Percentiles rank a stretch among this genome's conserved stretches.
These are phyloP conservation scores for Lasiommata megera DNA, from an alignment of 2,888 invertebrate species.

Conservation along the genomic window DNA sequence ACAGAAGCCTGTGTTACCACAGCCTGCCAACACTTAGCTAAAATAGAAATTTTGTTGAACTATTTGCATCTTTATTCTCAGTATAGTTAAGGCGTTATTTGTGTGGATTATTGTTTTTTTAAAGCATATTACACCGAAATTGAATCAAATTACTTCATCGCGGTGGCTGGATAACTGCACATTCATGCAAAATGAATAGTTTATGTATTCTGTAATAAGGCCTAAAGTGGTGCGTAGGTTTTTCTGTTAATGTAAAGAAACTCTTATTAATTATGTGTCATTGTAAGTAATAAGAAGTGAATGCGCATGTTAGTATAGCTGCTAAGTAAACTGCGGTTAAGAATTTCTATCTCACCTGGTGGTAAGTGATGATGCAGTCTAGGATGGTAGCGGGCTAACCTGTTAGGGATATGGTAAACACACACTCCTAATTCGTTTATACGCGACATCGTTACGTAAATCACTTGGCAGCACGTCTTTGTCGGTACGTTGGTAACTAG, in stretches of 20 bases:
- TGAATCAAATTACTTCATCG: constrained; percentile 7
- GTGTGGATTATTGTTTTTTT: neutral
- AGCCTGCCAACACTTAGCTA: neutral
- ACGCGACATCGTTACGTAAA: too few relatives aligned
- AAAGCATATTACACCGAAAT: neutral
- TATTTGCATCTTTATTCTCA: neutral
- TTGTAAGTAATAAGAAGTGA: neutral
- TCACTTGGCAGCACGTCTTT: too few relatives aligned
- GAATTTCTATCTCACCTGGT: too few relatives aligned
- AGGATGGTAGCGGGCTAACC: too few relatives aligned
- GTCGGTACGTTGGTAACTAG: too few relatives aligned
- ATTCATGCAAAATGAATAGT: neutral
- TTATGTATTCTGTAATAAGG: neutral
- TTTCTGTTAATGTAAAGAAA: neutral
- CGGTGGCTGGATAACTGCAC: neutral
- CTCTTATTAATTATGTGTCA: neutral
- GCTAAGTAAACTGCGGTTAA: neutral
- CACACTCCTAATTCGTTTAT: too few relatives aligned
- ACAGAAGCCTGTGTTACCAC: neutral
- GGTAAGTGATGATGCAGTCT: too few relatives aligned
- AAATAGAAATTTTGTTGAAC: neutral
- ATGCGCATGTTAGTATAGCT: neutral
- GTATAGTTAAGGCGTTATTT: neutral
- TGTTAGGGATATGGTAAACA: too few relatives aligned
- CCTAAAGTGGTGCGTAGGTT: neutral